A percentile compares a stretch with the other conserved stretches of the same genome.
Conservation (phyloP, 2,888 invertebrate species). For the Eucriotettix oculatus region DNA sequence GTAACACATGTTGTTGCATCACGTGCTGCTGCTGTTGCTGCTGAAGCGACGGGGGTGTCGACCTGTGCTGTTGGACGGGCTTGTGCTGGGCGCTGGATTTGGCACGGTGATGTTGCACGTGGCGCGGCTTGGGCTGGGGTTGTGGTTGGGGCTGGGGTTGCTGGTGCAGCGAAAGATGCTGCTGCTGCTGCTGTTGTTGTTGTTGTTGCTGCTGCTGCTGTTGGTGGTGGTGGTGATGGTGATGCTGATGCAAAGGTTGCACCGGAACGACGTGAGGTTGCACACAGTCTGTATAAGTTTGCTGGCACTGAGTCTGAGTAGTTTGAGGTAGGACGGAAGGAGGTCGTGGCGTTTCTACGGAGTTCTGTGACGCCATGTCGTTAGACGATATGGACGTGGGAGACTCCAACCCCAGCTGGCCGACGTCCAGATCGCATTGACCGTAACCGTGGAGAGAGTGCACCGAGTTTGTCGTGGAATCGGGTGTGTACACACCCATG, state of each 20-base stretch:
- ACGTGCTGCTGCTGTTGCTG: conserved; percentile 9
- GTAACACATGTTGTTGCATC: conserved; percentile 17
- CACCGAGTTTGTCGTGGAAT: conserved; percentile 67
- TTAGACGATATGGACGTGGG: conserved; percentile 71
- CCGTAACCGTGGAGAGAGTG: conserved; percentile 62
- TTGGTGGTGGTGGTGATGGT: conserved; percentile 18
- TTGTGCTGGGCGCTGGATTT: conserved; percentile 6
- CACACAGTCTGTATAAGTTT: conserved; percentile 47
- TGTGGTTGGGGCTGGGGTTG: conserved; percentile 25
- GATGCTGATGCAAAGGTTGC: conserved; percentile 19
- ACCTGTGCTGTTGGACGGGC: conserved; percentile 15
- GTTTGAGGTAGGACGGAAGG: conserved; percentile 34
- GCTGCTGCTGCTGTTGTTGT: conserved; percentile 24
- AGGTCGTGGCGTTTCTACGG: conserved; percentile 39
- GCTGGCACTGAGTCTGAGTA: conserved; percentile 19
- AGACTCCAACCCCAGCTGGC: conserved; percentile 70
- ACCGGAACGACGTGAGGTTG: conserved; percentile 13
- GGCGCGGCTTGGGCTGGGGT: conserved; percentile 8
- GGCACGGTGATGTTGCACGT: conserved; percentile 12
- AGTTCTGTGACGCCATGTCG: conserved; percentile 62
- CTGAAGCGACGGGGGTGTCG: conserved; percentile 14
- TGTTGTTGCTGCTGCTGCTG: conserved; percentile 6
- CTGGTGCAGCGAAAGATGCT: conserved; percentile 17
- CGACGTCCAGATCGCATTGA: conserved; percentile 69
- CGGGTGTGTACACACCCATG: conserved; percentile 74